Evolutionary conservation across 2,113 vertebrate genomes (phyloP).

Genomic region (Phoenicopterus ruber): DNA sequence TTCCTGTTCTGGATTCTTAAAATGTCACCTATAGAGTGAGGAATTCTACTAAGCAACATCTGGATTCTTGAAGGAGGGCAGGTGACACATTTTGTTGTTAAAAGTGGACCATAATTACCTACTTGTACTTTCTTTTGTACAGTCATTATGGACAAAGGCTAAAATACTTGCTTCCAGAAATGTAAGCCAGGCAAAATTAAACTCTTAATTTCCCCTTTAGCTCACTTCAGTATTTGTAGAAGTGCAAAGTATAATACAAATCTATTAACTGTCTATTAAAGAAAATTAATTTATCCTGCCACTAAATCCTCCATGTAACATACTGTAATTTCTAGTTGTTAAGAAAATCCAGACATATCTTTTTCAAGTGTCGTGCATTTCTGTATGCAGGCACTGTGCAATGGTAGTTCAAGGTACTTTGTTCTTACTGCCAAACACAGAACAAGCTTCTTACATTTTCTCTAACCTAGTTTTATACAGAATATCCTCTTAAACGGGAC

Average conservation of each 20-base stretch:
- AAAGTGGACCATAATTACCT: background rate
- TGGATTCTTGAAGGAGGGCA: background rate
- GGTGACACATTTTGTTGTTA: background rate
- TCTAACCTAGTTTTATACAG: background rate
- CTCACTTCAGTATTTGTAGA: background rate
- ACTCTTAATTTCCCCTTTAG: background rate
- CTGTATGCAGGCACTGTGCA: background rate
- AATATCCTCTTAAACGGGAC: background rate
- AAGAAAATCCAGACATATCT: background rate
- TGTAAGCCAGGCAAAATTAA: background rate
- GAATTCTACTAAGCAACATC: background rate
- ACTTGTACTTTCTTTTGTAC: background rate
- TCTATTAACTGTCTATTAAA: background rate
- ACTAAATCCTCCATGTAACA: background rate
- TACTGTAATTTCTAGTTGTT: background rate
- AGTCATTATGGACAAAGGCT: background rate
- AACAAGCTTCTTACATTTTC: background rate
- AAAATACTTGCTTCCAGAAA: background rate
- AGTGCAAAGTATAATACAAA: background rate
- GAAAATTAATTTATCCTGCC: background rate
- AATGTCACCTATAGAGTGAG: background rate
- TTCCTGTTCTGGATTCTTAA: background rate
- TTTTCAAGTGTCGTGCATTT: background rate
- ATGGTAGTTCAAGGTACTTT: background rate
- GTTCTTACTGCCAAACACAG: background rate